phyloP scores from a whole-genome alignment of 1,140 invertebrate genomes.

The Bombus impatiens region DNA sequence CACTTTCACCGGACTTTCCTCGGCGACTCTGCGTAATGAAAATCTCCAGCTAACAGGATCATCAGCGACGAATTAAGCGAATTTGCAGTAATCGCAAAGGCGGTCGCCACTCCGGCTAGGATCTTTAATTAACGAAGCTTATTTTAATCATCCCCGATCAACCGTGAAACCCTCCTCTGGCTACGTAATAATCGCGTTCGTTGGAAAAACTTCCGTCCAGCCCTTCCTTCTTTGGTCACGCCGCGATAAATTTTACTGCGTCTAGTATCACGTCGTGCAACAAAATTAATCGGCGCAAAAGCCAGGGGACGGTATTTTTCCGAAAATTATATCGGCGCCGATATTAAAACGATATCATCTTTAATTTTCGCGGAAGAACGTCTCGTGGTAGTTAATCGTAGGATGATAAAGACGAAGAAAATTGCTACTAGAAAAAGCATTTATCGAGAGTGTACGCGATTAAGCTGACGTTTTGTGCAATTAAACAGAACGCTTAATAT shows the following conservation, averaged over 20 bases:
- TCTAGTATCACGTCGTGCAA: neutral
- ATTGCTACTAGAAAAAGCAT: constrained; percentile 53
- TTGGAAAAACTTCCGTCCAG: constrained; percentile 30
- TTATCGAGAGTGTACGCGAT: constrained; percentile 18
- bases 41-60: constrained; percentile 42
- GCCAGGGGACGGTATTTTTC: neutral
- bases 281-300: constrained; percentile 28
- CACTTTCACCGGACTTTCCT: neutral
- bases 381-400: neutral
- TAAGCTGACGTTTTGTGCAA: constrained; percentile 51
- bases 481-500: constrained; percentile 40
- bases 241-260: neutral
- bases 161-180: neutral
- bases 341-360: constrained; percentile 27
- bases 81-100: constrained; percentile 36
- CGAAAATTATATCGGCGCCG: neutral
- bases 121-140: constrained; percentile 55
- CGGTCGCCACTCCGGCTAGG: neutral
- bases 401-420: constrained; percentile 40
- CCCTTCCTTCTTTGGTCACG: neutral
- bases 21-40: constrained; percentile 21
- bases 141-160: constrained; percentile 51
- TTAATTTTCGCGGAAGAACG: constrained; percentile 9
- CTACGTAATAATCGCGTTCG: constrained; percentile 35
- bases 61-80: constrained; percentile 46